These are phyloP conservation scores for Prionace glauca DNA, from an alignment of 2,797 vertebrate genomes.

Conservation along the genomic window DNA sequence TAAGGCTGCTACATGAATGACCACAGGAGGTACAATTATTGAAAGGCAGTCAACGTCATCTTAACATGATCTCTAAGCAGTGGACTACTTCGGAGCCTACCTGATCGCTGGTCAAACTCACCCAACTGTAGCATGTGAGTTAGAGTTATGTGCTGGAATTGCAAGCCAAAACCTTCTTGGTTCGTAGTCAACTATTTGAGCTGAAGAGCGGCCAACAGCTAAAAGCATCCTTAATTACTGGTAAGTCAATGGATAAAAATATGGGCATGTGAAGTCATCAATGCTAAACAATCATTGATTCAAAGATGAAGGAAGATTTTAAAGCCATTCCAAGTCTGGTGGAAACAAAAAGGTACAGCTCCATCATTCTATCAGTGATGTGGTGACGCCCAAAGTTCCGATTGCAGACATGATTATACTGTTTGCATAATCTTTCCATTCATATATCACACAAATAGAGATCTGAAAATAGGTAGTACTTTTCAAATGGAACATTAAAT, in stretches of 20 bases:
- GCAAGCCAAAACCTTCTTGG: not conserved
- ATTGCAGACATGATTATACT: constrained; percentile 21
- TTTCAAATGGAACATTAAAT: constrained; percentile 13
- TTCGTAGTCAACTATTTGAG: not conserved
- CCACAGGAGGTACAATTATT: not conserved
- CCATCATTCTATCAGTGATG: not conserved
- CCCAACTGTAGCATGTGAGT: not conserved
- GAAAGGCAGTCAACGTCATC: not conserved
- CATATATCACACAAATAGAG: not conserved
- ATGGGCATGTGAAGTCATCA: not conserved
- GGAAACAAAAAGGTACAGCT: not conserved
- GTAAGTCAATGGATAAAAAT: not conserved
- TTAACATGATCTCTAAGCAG: not conserved
- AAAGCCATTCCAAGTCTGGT: not conserved
- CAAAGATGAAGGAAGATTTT: constrained; percentile 34
- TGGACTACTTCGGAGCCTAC: not conserved
- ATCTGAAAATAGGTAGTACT: not conserved
- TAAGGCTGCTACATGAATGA: not conserved
- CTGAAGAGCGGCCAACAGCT: constrained; percentile 4
- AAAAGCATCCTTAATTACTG: constrained; percentile 26
- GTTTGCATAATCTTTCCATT: constrained; percentile 22
- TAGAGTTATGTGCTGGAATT: not conserved
- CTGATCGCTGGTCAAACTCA: not conserved
- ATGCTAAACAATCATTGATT: constrained; percentile 12
- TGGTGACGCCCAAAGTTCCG: not conserved